These are phyloP conservation scores for Parelbella ahira DNA, from an alignment of 2,888 invertebrate genomes.

Conservation along the genomic window DNA sequence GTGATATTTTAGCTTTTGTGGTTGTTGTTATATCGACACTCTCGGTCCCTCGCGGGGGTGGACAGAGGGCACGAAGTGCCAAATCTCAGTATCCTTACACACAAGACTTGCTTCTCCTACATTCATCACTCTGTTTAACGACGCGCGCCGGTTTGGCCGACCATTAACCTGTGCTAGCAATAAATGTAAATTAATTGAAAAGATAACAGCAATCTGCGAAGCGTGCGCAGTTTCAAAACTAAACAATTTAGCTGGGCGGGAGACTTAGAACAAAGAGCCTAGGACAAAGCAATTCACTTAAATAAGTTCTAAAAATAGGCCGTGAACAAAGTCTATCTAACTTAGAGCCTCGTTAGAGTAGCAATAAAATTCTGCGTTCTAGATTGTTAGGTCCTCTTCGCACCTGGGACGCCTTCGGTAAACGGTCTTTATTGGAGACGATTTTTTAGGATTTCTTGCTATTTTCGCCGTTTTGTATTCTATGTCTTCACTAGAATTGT, in stretches of 20 bases:
- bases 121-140: too few species aligned
- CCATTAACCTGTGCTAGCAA: not conserved
- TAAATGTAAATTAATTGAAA: not conserved
- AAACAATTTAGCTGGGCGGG: conserved; percentile 10
- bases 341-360: conserved; percentile 18
- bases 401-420: not conserved
- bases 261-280: too few species aligned
- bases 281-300: conserved; percentile 8
- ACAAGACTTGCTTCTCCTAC: too few species aligned
- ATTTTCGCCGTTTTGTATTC: too few species aligned
- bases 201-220: not conserved
- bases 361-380: conserved; percentile 4
- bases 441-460: too few species aligned
- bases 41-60: too few species aligned
- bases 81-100: too few species aligned
- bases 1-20: too few species aligned
- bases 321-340: conserved; percentile 18
- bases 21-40: too few species aligned
- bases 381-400: conserved; percentile 1
- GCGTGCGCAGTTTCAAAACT: conserved; percentile 7
- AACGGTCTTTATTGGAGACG: not conserved
- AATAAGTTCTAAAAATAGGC: conserved; percentile 10
- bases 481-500: too few species aligned
- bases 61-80: too few species aligned
- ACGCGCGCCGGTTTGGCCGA: too few species aligned